Conservation (phyloP, 2,797 vertebrate genomes). For the Podarcis siculus region DNA sequence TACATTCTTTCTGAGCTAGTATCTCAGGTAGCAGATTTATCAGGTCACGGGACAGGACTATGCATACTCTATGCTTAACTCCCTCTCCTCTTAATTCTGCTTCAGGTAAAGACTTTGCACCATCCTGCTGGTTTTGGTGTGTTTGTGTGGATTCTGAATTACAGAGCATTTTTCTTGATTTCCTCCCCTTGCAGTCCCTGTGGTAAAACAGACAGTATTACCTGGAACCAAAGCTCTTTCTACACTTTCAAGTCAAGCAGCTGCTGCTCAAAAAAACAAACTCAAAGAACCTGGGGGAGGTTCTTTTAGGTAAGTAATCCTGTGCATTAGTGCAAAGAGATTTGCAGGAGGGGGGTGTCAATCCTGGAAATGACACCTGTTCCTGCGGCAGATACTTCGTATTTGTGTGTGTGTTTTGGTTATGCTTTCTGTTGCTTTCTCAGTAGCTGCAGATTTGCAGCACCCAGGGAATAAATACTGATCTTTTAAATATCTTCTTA, state of each 20-base stretch:
- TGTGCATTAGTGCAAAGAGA: not conserved
- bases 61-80: not conserved
- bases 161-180: conserved; percentile 33
- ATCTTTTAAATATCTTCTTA: not conserved
- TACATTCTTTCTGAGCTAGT: not conserved
- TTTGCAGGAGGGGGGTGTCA: not conserved
- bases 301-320: conserved; percentile 89
- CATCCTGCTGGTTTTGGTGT: not conserved
- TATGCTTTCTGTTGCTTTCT: not conserved
- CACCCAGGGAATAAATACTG: not conserved
- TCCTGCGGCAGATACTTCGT: not conserved
- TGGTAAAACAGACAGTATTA: conserved; percentile 85
- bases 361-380: not conserved
- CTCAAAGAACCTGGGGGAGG: conserved; percentile 91
- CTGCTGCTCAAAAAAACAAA: conserved; percentile 88
- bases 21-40: not conserved
- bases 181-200: conserved; percentile 80
- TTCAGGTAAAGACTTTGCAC: not conserved
- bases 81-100: not conserved
- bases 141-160: not conserved
- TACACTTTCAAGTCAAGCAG: conserved; percentile 79
- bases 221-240: conserved; percentile 84
- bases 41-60: no score
- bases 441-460: not conserved
- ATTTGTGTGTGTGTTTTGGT: not conserved